Percentiles rank a stretch among this genome's conserved stretches.
phyloP scores from a whole-genome alignment of 2,797 vertebrate species.

The Neosilurus hyrtlii region DNA sequence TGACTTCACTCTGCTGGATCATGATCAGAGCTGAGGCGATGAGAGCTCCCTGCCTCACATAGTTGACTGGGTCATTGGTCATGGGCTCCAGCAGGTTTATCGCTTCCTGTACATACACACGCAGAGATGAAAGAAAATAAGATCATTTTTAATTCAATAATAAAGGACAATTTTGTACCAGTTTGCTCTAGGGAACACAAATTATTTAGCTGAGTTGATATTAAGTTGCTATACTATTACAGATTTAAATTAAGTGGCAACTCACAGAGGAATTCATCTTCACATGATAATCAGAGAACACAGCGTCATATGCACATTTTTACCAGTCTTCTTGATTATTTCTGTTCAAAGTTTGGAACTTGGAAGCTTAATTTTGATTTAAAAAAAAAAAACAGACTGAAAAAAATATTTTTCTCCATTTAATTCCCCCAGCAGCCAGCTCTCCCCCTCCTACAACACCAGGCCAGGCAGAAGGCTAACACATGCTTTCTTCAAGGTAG shows the following conservation, averaged over 20 bases:
- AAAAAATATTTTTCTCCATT: no score
- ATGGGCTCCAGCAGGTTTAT: slow-evolving; percentile 98
- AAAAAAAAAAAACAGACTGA: no score
- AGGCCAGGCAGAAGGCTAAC: no score
- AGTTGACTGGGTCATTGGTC: slow-evolving; percentile 98
- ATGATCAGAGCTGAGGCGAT: slow-evolving; percentile 97
- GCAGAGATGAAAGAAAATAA: neutral
- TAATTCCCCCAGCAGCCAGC: no score
- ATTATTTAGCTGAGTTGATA: neutral
- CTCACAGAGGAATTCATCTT: neutral
- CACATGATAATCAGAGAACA: neutral
- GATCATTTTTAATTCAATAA: neutral
- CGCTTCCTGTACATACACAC: slow-evolving; percentile 80
- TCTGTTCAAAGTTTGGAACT: neutral
- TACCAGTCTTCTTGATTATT: no score
- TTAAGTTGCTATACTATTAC: neutral
- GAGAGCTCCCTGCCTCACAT: slow-evolving; percentile 94
- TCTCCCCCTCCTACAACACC: no score
- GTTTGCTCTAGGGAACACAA: neutral
- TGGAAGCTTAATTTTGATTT: neutral
- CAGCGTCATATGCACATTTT: no score
- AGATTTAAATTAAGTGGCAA: neutral
- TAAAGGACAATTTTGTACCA: neutral
- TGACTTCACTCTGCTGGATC: slow-evolving; percentile 97
- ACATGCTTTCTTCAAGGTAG: no score